Conservation (phyloP, 2,888 invertebrate species). For the Eustalomyia histrio region DNA sequence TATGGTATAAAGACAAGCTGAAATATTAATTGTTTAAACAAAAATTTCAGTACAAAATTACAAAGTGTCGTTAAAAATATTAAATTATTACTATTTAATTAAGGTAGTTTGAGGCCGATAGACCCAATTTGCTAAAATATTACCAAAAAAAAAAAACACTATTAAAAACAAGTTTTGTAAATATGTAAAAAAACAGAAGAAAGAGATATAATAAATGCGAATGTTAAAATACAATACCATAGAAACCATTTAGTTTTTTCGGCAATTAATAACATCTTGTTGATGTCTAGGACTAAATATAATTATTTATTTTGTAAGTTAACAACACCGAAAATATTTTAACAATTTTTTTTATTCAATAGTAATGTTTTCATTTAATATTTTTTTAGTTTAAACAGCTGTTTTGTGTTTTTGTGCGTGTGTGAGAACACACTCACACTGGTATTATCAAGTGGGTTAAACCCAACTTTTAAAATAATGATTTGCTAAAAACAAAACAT, state of each 20-base stretch:
- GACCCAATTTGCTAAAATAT: no score
- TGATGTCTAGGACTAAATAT: conserved; percentile 1
- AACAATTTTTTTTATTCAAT: conserved; percentile 8
- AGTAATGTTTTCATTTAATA: neutral
- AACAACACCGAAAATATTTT: neutral
- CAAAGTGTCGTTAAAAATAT: no score
- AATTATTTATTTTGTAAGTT: no score
- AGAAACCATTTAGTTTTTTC: conserved; percentile 51
- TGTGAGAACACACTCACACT: neutral
- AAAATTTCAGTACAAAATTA: no score
- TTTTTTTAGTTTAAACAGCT: conserved; percentile 34
- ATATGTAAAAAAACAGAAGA: neutral
- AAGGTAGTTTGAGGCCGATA: no score
- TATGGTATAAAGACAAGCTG: neutral
- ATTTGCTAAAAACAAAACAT: neutral
- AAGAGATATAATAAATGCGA: neutral
- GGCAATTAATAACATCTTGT: conserved; percentile 22
- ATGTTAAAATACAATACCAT: conserved; percentile 1
- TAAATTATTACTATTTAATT: no score
- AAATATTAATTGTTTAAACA: no score
- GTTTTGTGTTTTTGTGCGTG: conserved; percentile 3
- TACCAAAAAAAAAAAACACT: no score
- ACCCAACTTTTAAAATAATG: neutral
- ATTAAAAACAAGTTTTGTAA: neutral
- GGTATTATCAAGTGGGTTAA: conserved; percentile 16